Conservation (phyloP, 2,888 invertebrate genomes). For the Agrilus mali region DNA sequence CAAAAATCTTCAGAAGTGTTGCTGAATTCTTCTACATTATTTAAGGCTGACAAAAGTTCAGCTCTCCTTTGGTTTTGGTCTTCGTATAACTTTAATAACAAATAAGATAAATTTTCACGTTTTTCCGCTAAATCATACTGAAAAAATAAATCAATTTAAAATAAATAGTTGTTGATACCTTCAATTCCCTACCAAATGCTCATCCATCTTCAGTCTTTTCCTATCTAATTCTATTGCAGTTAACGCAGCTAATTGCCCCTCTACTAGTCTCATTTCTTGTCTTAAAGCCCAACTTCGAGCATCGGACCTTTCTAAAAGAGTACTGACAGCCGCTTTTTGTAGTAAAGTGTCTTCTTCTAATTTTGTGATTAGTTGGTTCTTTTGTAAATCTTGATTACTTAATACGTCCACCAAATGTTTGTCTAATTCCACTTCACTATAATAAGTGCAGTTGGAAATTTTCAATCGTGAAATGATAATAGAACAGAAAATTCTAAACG, state of each 20-base stretch:
- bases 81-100: conserved; percentile 54
- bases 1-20: conserved; percentile 49
- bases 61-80: conserved; percentile 54
- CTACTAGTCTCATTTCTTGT: conserved; percentile 62
- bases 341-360: conserved; percentile 56
- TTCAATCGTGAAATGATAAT: background rate
- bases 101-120: conserved; percentile 50
- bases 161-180: conserved; percentile 2
- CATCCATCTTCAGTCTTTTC: conserved; percentile 50
- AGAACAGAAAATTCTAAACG: background rate
- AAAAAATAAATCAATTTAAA: conserved; percentile 11
- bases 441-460: conserved; percentile 5
- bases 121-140: conserved; percentile 56
- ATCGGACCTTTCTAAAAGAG: conserved; percentile 59
- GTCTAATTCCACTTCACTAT: conserved; percentile 48
- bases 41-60: conserved; percentile 53
- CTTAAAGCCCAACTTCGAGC: conserved; percentile 63
- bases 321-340: conserved; percentile 60
- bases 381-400: conserved; percentile 48
- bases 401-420: conserved; percentile 46
- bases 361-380: conserved; percentile 44
- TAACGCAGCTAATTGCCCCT: conserved; percentile 55
- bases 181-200: conserved; percentile 44
- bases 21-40: conserved; percentile 54
- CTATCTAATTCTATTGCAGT: conserved; percentile 62